Percentiles rank a stretch among this genome's conserved stretches.
These are phyloP conservation scores for Diuraphis noxia DNA, from an alignment of 1,140 invertebrate genomes.

Conservation along the genomic window DNA sequence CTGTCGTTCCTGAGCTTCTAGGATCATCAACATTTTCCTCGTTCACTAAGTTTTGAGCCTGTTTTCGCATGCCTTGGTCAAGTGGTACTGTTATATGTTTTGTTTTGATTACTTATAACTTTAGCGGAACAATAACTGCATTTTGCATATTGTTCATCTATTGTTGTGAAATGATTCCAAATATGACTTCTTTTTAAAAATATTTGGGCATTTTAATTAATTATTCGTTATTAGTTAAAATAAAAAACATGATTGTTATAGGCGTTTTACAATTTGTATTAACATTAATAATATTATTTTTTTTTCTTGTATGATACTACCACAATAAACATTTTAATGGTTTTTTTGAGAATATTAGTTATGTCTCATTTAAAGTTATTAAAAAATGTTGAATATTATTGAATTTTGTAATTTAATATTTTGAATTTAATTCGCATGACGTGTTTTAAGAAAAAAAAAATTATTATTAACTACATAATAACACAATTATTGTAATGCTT, in stretches of 20 bases:
- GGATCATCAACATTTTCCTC: not conserved
- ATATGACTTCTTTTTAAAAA: not conserved
- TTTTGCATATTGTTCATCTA: not conserved
- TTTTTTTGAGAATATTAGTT: too few species aligned
- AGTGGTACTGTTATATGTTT: not conserved
- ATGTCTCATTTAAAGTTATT: too few species aligned
- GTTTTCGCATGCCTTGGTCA: not conserved
- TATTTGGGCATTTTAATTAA: not conserved
- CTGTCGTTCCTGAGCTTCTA: not conserved
- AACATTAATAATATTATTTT: too few species aligned
- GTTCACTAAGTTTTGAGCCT: not conserved
- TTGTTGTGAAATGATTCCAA: not conserved
- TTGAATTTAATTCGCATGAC: too few species aligned
- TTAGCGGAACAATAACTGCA: not conserved
- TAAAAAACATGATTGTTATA: not conserved
- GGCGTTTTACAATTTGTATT: too few species aligned
- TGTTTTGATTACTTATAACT: not conserved
- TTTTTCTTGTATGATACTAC: too few species aligned
- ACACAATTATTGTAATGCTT: too few species aligned
- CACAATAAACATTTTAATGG: too few species aligned
- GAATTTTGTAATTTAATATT: too few species aligned
- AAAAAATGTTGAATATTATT: too few species aligned
- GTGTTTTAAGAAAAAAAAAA: too few species aligned
- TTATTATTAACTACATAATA: too few species aligned
- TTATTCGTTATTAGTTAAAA: slow-evolving; percentile 1